Evolutionary conservation across 2,888 invertebrate species (phyloP), one percentile per base, ranked within the genome.

Genomic region (Acanthopleura granulata): DNA sequence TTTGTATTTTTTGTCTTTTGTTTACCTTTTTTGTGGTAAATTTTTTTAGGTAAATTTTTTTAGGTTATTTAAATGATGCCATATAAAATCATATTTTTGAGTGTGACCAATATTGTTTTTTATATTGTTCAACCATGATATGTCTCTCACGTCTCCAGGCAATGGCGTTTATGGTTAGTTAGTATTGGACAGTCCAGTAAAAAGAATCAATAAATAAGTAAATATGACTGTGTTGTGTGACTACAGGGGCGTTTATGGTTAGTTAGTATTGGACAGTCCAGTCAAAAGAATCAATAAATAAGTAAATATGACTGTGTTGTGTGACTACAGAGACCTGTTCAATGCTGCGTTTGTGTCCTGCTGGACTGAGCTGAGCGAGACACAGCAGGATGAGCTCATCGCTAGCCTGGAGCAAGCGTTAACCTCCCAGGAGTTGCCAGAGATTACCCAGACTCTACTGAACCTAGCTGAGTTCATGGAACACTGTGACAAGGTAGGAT

Each of bases 401-500:
- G 93, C 93, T 74, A 96, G 96, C 49, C 91, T 99, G 49, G 95
- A 96, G 83, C 95, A 96, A 88, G 99, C 99, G 0, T 91, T 99
- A 12, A 87, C 85, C 11, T 96, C 97, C 0, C 96, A 97, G 6
- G 98, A 98, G 88, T 94, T 98, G 74, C 97, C 98, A 0, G 98
- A 99, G 90, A 94, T 98, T 69, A 98, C 97, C 0, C 98, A 98
- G 87, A 97, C 97, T 0, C 95, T 99, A 78, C 92, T 99, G 18
- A 99, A 99, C 92, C 92, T 99, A 79, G 98, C 98, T 0, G 99
- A 99, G 91, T 99, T 99, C 87, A 98, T 99, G 97, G 99, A 99
- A 86, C 99, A 99, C 89, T 99, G 98, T 87, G 99, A 99, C 76
- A 89, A 89, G 85, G 90, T 89, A 40, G 62, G 22, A 40, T 40